These are phyloP conservation scores for Macrotrachela quadricornifera DNA, from an alignment of 1,140 invertebrate genomes.

Conservation along the genomic window DNA sequence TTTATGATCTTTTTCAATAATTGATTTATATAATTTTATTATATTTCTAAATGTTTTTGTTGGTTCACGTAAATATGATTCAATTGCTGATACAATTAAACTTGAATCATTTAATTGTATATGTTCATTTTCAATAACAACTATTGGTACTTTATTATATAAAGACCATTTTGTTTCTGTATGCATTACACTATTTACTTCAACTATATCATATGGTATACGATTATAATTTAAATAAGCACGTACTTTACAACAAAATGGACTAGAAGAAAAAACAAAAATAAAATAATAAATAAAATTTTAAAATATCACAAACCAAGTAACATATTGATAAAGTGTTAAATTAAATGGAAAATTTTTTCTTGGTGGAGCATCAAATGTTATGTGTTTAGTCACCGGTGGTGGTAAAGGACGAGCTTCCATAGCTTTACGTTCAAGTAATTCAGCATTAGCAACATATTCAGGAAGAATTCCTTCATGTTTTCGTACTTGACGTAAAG, in stretches of 20 bases:
- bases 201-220: slow-evolving; percentile 78
- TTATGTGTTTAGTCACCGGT: too few species aligned
- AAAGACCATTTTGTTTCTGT: slow-evolving; percentile 74
- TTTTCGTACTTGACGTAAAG: too few species aligned
- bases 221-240: slow-evolving; percentile 79
- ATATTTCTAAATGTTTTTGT: slow-evolving; percentile 43
- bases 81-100: slow-evolving; percentile 68
- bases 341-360: too few species aligned
- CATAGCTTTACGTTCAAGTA: too few species aligned
- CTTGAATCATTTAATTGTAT: slow-evolving; percentile 75
- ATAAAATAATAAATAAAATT: too few species aligned
- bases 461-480: too few species aligned
- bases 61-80: slow-evolving; percentile 47
- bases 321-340: slow-evolving; percentile 7
- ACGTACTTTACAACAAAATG: slow-evolving; percentile 84
- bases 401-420: too few species aligned
- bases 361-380: too few species aligned
- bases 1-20: slow-evolving; percentile 25
- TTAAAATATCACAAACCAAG: neutral
- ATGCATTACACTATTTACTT: slow-evolving; percentile 77
- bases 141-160: slow-evolving; percentile 83
- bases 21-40: slow-evolving; percentile 53
- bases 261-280: neutral
- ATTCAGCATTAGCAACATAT: too few species aligned
- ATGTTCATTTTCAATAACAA: slow-evolving; percentile 4